phyloP scores from a whole-genome alignment of 2,113 vertebrate species.

The Caracal caracal region DNA sequence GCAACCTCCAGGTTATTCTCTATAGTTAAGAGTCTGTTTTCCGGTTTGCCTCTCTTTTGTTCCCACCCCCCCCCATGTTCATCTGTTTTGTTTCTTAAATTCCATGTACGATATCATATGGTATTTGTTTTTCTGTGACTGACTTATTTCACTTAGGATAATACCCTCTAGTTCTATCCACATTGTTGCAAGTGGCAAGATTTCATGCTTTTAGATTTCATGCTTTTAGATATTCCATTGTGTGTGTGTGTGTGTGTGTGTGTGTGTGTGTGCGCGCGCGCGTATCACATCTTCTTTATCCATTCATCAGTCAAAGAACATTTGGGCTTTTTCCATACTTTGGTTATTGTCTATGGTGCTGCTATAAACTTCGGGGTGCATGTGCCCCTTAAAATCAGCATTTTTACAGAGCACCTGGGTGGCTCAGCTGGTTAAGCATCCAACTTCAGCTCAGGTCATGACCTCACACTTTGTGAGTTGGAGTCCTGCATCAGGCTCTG shows the following conservation, averaged over 20 bases:
- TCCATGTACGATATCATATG: neutral
- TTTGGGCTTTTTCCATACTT: neutral
- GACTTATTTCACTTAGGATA: neutral
- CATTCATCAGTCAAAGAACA: neutral
- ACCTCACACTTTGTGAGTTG: no score
- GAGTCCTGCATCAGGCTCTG: no score
- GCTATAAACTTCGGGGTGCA: neutral
- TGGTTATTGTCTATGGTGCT: neutral
- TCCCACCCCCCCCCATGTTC: neutral
- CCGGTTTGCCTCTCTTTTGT: neutral
- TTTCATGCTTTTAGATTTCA: neutral
- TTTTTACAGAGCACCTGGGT: neutral
- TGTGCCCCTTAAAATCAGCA: neutral
- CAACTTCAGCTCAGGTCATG: no score
- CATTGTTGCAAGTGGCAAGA: neutral
- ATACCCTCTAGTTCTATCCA: neutral
- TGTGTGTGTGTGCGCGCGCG: no score
- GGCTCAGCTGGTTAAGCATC: no score
- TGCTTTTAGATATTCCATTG: neutral
- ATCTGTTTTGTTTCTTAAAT: neutral
- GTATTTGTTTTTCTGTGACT: neutral
- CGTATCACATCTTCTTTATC: neutral
- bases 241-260: neutral
- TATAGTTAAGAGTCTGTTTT: neutral
- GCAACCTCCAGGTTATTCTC: neutral